phyloP scores from a whole-genome alignment of 2,113 vertebrate genomes.

The Recurvirostra avosetta region DNA sequence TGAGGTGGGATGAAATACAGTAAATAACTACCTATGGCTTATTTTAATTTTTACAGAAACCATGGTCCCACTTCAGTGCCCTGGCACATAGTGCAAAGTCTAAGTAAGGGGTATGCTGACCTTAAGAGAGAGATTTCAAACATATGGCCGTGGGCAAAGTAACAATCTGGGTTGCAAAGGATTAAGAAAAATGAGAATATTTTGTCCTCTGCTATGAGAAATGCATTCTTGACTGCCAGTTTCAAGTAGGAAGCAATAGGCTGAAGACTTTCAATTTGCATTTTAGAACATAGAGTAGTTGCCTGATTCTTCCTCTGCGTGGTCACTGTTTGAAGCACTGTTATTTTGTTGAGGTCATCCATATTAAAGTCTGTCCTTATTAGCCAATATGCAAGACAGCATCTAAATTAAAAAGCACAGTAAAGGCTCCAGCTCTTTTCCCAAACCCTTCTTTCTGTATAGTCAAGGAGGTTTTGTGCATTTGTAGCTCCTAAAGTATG shows the following conservation, averaged over 20 bases:
- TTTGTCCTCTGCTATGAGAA: not conserved
- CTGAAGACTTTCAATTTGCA: not conserved
- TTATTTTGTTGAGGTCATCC: not conserved
- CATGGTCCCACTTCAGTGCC: conserved; percentile 34
- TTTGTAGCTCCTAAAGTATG: not conserved
- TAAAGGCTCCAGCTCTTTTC: not conserved
- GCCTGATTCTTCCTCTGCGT: not conserved
- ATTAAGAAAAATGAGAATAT: conserved; percentile 4
- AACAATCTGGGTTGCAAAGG: not conserved
- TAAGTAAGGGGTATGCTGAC: conserved; percentile 49
- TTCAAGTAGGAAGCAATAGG: not conserved
- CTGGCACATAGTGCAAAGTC: conserved; percentile 12
- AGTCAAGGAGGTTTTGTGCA: not conserved
- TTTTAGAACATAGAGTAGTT: not conserved
- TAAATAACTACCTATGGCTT: conserved; percentile 35
- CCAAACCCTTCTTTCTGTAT: not conserved
- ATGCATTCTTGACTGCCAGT: not conserved
- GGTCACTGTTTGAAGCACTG: not conserved
- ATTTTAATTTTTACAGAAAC: conserved; percentile 45
- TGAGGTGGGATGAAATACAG: conserved; percentile 33
- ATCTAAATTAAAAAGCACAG: not conserved
- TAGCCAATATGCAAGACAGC: not conserved
- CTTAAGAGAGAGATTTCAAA: conserved; percentile 11
- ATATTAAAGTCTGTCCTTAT: not conserved
- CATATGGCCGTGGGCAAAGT: not conserved